Evolutionary conservation across 1,140 invertebrate species (phyloP), one percentile per base, ranked within the genome.

Genomic region (Drosophila aff.): DNA sequence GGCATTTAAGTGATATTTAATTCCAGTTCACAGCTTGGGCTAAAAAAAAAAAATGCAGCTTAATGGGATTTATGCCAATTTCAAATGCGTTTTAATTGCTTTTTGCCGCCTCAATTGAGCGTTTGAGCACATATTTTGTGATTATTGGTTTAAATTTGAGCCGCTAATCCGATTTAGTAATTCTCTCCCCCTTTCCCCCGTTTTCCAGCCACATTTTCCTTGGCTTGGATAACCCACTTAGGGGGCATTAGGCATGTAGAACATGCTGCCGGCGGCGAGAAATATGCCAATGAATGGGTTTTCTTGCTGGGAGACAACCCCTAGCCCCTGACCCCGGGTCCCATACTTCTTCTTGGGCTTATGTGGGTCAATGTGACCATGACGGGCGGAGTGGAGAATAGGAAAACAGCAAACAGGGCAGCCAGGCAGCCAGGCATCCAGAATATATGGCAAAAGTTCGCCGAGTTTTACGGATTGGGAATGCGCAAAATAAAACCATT

Each of bases 401-500:
- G 26, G 33, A n/a, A 73, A 46, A 38, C 11, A n/a, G 67, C 11
- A 71, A 55, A 23, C 28, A 26, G 23, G 23, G 23, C 23, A 23
- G 23, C 23, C 23, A 21, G 21, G n/a, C n/a, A n/a, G n/a, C n/a
- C n/a, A n/a, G 21, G 21, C 21, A 23, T 1, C 21, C 21, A 23
- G n/a, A 58, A 58, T 43, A 72, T 21, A 65, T 41, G 31, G 38
- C 28, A 9, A 61, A 65, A 49, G 44, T 43, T 16, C n/a, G 41
- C 16, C 49, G 53, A 44, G 33, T 65, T 52, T 26, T 66, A 40
- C 55, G 57, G 36, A 58, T 79, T 66, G 66, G 40, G 44, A 77
- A 69, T 63, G 79, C 79, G 57, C 78, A 78, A 85, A 86, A 86
- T 85, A 79, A 86, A 81, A 44, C 69, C 66, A 85, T 86, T 85